Evolutionary conservation across 2,797 vertebrate species (phyloP).

Genomic region (Arremon brunneinucha): DNA sequence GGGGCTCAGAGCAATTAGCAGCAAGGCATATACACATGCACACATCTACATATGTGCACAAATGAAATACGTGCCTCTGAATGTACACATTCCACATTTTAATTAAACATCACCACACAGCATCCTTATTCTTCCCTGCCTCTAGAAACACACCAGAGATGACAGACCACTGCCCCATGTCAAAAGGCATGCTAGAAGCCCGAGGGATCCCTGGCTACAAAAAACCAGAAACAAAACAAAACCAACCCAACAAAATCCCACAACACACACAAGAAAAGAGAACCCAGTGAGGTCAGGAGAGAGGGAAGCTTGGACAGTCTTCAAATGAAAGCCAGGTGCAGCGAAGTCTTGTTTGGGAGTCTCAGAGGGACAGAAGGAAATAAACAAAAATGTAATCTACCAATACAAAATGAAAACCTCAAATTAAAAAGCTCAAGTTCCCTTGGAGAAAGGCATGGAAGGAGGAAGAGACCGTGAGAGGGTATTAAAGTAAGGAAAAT

Average conservation of each 20-base stretch:
- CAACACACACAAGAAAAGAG: background rate
- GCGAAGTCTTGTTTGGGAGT: constrained; percentile 14
- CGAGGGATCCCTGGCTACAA: background rate
- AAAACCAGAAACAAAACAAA: background rate
- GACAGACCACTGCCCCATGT: background rate
- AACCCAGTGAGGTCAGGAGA: background rate
- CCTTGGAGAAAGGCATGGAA: background rate
- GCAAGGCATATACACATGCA: background rate
- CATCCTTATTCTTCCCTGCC: background rate
- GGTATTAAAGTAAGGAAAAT: background rate
- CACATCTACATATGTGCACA: background rate
- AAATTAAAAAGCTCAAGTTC: constrained; percentile 14
- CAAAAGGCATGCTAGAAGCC: background rate
- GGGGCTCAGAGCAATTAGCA: constrained; percentile 52
- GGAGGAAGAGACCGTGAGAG: background rate
- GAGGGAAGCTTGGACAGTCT: constrained; percentile 10
- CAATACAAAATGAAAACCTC: constrained; percentile 44
- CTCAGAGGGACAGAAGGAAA: constrained; percentile 53
- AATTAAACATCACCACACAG: background rate
- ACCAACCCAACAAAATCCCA: background rate
- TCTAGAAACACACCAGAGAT: background rate
- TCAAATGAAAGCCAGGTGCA: constrained; percentile 55
- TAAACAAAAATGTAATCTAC: constrained; percentile 36
- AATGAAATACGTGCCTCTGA: background rate
- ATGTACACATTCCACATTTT: background rate